Evolutionary conservation across 2,113 vertebrate genomes (phyloP).

Genomic region (Nothocercus julius): DNA sequence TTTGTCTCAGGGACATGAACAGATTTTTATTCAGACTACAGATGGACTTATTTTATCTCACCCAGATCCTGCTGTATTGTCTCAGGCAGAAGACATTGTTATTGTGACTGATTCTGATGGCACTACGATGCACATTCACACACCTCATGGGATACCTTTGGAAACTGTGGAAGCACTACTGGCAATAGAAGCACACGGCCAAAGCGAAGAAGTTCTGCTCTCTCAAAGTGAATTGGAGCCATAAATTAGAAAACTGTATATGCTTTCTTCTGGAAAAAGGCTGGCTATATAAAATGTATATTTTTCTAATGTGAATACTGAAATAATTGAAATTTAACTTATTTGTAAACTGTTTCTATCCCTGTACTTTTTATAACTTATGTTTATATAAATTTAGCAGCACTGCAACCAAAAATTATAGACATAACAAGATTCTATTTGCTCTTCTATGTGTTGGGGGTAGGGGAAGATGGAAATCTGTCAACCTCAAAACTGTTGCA

Average conservation of each 20-base stretch:
- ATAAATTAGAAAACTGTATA: constrained; percentile 4
- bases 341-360: constrained; percentile 75
- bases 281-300: constrained; percentile 40
- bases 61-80: constrained; percentile 67
- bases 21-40: constrained; percentile 83
- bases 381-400: constrained; percentile 9
- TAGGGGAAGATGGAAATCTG: constrained; percentile 7
- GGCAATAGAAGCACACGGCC: constrained; percentile 76
- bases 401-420: constrained; percentile 39
- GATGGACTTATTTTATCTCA: constrained; percentile 79
- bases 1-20: constrained; percentile 68
- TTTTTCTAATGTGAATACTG: constrained; percentile 80
- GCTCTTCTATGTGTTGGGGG: constrained; percentile 40
- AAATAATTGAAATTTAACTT: constrained; percentile 78
- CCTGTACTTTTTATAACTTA: constrained; percentile 48
- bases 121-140: constrained; percentile 80
- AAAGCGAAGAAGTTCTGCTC: constrained; percentile 64
- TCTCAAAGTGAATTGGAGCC: constrained; percentile 49
- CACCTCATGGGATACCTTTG: constrained; percentile 77
- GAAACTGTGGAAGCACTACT: constrained; percentile 83
- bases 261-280: constrained; percentile 48
- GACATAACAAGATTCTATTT: constrained; percentile 22
- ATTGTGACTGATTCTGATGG: constrained; percentile 78
- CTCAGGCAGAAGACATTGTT: constrained; percentile 75
- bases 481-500: constrained; percentile 54